Conservation (phyloP, 2,113 vertebrate species). For the Crotalus tigris region DNA sequence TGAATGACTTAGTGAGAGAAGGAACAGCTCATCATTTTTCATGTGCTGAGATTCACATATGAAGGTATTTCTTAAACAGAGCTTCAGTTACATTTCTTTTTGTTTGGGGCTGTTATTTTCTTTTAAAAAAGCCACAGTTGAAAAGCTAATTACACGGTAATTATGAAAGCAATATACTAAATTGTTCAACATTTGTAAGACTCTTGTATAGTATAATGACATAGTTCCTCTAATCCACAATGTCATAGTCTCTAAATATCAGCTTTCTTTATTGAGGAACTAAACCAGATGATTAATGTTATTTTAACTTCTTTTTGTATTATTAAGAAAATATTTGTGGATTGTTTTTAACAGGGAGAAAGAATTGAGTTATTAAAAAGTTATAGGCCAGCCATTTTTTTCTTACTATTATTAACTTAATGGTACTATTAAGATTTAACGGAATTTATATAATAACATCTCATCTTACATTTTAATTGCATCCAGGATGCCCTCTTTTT, state of each 20-base stretch:
- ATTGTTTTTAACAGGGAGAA: not conserved
- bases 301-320: not conserved
- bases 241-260: not conserved
- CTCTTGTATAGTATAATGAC: not conserved
- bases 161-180: not conserved
- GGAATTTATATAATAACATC: not conserved
- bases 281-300: not conserved
- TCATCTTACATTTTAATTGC: not conserved
- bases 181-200: not conserved
- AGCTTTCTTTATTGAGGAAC: not conserved
- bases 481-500: not conserved
- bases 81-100: not conserved
- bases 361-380: not conserved
- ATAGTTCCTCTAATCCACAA: not conserved
- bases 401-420: rapidly evolving
- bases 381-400: not conserved
- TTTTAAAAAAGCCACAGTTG: not conserved
- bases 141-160: not conserved
- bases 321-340: not conserved
- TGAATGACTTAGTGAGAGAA: not conserved
- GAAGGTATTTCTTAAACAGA: not conserved
- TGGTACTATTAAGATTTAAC: conserved; percentile 2
- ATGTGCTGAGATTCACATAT: not conserved
- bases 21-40: not conserved
- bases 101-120: not conserved